A percentile compares a stretch with the other conserved stretches of the same genome.
Evolutionary conservation across 2,113 vertebrate species (phyloP).

Genomic region (Uria aalge): DNA sequence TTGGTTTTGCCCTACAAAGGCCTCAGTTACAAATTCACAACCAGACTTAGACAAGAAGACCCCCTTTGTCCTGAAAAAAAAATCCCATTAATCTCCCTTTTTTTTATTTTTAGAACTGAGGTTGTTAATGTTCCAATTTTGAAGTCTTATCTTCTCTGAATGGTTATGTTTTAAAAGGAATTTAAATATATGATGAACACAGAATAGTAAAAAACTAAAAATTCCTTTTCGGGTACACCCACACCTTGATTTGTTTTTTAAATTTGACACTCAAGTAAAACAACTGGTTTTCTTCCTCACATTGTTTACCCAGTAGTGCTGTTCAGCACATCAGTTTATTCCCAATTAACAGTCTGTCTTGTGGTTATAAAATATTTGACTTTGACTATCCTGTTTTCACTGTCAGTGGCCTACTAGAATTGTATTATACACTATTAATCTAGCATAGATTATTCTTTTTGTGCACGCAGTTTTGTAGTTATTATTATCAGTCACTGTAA

Average conservation of each 20-base stretch:
- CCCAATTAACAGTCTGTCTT: background rate
- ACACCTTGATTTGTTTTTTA: background rate
- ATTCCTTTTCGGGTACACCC: background rate
- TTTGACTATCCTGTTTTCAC: background rate
- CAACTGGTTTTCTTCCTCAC: background rate
- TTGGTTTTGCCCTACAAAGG: background rate
- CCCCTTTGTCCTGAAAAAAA: background rate
- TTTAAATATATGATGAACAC: background rate
- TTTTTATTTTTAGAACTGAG: background rate
- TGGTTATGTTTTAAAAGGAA: background rate
- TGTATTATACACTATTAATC: background rate
- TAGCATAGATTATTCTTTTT: background rate
- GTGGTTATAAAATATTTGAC: background rate
- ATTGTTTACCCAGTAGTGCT: background rate
- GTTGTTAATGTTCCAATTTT: background rate
- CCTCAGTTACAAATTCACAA: background rate
- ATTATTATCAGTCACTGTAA: background rate
- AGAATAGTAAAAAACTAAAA: background rate
- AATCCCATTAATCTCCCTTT: background rate
- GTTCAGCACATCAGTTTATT: background rate
- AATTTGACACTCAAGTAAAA: background rate
- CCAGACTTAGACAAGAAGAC: background rate
- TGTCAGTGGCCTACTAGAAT: background rate
- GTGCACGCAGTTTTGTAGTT: background rate
- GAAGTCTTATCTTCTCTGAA: background rate